Evolutionary conservation across 2,888 invertebrate genomes (phyloP).

Genomic region (Patella depressa): DNA sequence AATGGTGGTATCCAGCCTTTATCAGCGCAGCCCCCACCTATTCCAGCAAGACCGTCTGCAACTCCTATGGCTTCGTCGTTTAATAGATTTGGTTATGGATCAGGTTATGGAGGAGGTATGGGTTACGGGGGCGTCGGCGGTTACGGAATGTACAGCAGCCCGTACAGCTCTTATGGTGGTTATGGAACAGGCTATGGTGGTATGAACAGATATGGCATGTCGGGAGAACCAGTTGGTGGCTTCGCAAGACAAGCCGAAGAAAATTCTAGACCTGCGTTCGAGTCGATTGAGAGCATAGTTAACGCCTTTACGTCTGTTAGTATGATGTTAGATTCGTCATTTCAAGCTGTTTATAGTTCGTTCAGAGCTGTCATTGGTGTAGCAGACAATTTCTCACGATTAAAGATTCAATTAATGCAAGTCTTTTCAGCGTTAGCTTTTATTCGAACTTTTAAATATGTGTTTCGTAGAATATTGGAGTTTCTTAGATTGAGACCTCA

Average conservation of each 20-base stretch:
- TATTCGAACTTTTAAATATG: constrained; percentile 84
- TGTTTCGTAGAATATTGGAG: constrained; percentile 82
- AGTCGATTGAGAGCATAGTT: constrained; percentile 92
- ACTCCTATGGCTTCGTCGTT: constrained; percentile 8
- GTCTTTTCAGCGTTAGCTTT: constrained; percentile 90
- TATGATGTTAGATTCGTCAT: constrained; percentile 97
- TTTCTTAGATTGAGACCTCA: constrained; percentile 74
- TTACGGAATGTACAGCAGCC: constrained; percentile 39
- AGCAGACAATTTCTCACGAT: constrained; percentile 91
- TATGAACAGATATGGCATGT: constrained; percentile 48
- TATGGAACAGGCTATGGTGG: constrained; percentile 28
- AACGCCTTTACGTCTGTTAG: constrained; percentile 93
- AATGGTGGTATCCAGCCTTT: constrained; percentile 26
- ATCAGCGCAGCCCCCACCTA: constrained; percentile 45
- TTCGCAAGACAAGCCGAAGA: constrained; percentile 91
- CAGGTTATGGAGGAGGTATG: constrained; percentile 37
- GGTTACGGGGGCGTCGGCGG: constrained; percentile 47
- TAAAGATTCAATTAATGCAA: constrained; percentile 86
- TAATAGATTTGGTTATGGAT: constrained; percentile 30
- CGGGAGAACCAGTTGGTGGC: constrained; percentile 42
- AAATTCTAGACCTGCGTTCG: constrained; percentile 91
- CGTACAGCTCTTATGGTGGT: constrained; percentile 32
- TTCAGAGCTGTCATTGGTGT: constrained; percentile 96
- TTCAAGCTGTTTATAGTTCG: constrained; percentile 94
- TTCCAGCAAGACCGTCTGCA: constrained; percentile 44